Conservation (phyloP, 30 jellyfish, hydroid and myxozoan species). For the Phacellophora camtschatica region DNA sequence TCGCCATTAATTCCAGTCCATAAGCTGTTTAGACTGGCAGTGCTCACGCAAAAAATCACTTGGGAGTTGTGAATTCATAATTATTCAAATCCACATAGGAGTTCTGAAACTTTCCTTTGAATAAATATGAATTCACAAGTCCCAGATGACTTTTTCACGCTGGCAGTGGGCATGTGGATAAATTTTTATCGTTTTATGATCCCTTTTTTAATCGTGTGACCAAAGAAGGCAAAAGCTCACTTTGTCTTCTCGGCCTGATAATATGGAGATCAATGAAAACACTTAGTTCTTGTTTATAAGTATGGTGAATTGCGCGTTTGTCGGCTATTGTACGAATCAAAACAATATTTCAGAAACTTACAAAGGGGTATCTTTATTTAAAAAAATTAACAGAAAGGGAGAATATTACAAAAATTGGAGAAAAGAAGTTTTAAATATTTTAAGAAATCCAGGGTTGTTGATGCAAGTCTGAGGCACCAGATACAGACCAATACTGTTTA, state of each 20-base stretch:
- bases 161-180: too few relatives aligned
- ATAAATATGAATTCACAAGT: too few relatives aligned
- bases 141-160: too few relatives aligned
- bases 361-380: conserved; percentile 23
- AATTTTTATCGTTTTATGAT: too few relatives aligned
- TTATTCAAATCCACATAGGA: too few relatives aligned
- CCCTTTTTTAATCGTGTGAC: too few relatives aligned
- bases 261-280: background rate
- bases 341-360: conserved; percentile 16
- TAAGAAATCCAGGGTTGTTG: conserved; percentile 6
- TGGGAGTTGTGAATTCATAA: too few relatives aligned
- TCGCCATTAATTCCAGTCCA: too few relatives aligned
- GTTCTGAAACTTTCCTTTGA: too few relatives aligned
- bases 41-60: too few relatives aligned
- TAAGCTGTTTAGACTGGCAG: too few relatives aligned
- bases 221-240: too few relatives aligned
- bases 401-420: conserved; percentile 14
- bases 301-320: conserved; percentile 30
- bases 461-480: conserved; percentile 45
- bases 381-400: conserved; percentile 23
- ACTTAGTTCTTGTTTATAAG: conserved; percentile 22
- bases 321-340: conserved; percentile 24
- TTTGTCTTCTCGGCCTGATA: background rate
- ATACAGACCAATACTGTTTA: conserved; percentile 18
- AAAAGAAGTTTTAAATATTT: background rate